Percentiles rank a stretch among this genome's conserved stretches.
These are phyloP conservation scores for Corythoichthys intestinalis DNA, from an alignment of 2,113 vertebrate species.

Conservation along the genomic window DNA sequence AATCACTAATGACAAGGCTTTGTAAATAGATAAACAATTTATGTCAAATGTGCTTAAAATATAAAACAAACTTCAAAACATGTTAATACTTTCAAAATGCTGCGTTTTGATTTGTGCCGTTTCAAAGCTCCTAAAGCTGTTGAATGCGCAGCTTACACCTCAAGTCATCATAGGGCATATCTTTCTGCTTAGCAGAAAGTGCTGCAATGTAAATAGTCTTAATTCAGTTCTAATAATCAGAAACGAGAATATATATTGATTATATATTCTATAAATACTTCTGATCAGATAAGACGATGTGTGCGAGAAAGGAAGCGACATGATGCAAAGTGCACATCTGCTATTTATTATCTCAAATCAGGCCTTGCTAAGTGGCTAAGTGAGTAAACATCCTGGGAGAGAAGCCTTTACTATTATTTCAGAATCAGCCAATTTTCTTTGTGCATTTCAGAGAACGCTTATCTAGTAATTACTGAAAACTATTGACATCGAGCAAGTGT, in stretches of 20 bases:
- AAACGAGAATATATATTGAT: conserved; percentile 47
- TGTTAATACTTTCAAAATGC: conserved; percentile 68
- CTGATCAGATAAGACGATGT: conserved; percentile 40
- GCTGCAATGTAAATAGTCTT: conserved; percentile 35
- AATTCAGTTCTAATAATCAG: conserved; percentile 31
- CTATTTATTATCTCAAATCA: conserved; percentile 44
- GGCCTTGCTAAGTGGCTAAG: conserved; percentile 56
- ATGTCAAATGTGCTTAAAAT: conserved; percentile 68
- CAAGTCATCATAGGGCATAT: conserved; percentile 59
- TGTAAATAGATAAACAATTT: conserved; percentile 75
- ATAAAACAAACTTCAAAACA: conserved; percentile 71
- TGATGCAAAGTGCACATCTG: conserved; percentile 31
- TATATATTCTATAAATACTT: conserved; percentile 41
- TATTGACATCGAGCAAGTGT: conserved; percentile 69
- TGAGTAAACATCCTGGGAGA: conserved; percentile 58
- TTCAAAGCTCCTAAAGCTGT: conserved; percentile 67
- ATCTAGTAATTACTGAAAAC: conserved; percentile 72
- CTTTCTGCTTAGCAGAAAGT: conserved; percentile 55
- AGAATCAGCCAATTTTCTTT: conserved; percentile 58
- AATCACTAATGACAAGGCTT: conserved; percentile 76
- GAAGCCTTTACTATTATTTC: conserved; percentile 60
- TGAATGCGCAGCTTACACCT: conserved; percentile 70
- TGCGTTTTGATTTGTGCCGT: conserved; percentile 62
- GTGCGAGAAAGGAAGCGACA: conserved; percentile 29
- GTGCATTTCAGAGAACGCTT: conserved; percentile 66